These are phyloP conservation scores for Drosophila borealis DNA, from an alignment of 2,888 invertebrate species.

Conservation along the genomic window DNA sequence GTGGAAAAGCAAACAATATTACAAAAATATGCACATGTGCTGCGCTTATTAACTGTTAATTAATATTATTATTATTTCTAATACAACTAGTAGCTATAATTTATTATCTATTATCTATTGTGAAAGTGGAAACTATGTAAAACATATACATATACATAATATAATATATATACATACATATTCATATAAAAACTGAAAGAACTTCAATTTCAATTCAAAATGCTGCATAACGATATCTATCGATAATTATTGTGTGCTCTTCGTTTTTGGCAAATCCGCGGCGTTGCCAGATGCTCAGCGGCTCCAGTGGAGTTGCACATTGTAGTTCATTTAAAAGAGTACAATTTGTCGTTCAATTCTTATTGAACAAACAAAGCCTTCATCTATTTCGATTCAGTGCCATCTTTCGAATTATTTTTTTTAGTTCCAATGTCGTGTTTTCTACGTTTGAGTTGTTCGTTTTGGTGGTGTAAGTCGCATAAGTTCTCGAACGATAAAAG, in stretches of 20 bases:
- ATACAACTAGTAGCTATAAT: constrained; percentile 64
- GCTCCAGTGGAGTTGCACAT: background rate
- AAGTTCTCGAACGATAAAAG: background rate
- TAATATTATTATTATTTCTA: constrained; percentile 71
- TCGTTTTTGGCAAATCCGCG: background rate
- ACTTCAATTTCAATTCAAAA: constrained; percentile 12
- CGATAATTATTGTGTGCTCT: constrained; percentile 34
- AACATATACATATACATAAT: constrained; percentile 39
- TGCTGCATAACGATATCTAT: background rate
- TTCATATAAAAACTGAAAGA: constrained; percentile 18
- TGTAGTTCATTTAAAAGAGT: background rate
- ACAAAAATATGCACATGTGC: constrained; percentile 39
- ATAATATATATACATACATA: constrained; percentile 54
- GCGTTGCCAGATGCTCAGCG: constrained; percentile 4
- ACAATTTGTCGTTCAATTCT: background rate
- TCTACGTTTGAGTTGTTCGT: too few relatives aligned
- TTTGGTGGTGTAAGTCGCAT: background rate
- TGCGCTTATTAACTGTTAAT: constrained; percentile 75
- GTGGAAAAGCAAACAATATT: background rate
- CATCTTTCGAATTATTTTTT: too few relatives aligned
- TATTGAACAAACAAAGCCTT: too few relatives aligned
- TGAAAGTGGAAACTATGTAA: constrained; percentile 56
- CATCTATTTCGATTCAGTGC: too few relatives aligned
- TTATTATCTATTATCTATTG: constrained; percentile 68
- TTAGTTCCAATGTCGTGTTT: too few relatives aligned